Conservation (phyloP, 2,888 invertebrate species). For the Nebria brevicollis region DNA sequence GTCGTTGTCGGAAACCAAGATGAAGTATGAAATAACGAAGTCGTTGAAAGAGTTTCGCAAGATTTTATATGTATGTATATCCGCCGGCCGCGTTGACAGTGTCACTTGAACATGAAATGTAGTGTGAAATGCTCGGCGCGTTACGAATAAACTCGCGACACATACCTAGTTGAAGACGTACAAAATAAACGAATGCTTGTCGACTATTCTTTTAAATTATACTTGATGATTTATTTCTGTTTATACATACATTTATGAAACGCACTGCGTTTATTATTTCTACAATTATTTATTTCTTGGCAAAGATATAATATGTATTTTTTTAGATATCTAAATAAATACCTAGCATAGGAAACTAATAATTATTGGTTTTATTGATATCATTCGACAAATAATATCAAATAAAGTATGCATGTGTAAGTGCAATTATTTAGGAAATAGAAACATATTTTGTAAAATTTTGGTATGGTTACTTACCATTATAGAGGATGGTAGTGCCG, state of each 20-base stretch:
- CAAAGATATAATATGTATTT: too few species aligned
- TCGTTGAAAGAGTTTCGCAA: background rate
- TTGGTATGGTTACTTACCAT: conserved; percentile 68
- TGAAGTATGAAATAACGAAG: background rate
- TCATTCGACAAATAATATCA: too few species aligned
- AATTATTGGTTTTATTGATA: too few species aligned
- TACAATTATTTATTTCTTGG: too few species aligned
- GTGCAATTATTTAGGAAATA: too few species aligned
- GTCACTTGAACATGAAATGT: conserved; percentile 1
- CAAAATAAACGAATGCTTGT: background rate
- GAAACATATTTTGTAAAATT: too few species aligned
- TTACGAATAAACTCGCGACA: background rate
- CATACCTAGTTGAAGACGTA: background rate
- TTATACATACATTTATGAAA: too few species aligned
- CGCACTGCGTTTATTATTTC: too few species aligned
- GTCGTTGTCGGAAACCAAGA: background rate
- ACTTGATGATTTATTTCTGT: background rate
- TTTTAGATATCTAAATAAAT: too few species aligned
- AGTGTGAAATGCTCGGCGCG: background rate
- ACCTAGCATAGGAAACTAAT: too few species aligned
- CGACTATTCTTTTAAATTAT: background rate
- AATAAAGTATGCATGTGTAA: too few species aligned
- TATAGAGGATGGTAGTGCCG: conserved; percentile 80
- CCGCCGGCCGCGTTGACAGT: background rate
- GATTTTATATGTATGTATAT: background rate